These are phyloP conservation scores for Poliocrania exsul DNA, from an alignment of 2,797 vertebrate genomes.

Conservation along the genomic window DNA sequence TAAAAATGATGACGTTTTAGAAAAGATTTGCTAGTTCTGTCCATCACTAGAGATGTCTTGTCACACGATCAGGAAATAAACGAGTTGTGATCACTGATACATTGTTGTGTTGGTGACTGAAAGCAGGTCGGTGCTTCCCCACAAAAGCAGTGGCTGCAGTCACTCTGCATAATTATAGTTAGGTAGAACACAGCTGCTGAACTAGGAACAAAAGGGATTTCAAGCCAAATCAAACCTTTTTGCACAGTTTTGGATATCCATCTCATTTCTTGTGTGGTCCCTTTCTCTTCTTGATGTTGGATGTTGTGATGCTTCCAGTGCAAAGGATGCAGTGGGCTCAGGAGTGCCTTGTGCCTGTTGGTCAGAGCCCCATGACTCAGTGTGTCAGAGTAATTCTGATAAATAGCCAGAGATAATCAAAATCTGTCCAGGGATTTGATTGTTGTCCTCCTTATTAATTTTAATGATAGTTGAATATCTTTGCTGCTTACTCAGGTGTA, in stretches of 20 bases:
- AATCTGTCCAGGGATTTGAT: background rate
- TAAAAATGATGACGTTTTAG: background rate
- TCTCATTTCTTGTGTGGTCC: background rate
- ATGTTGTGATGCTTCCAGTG: background rate
- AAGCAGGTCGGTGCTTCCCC: background rate
- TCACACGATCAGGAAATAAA: background rate
- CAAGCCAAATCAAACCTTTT: background rate
- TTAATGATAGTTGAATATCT: constrained; percentile 33
- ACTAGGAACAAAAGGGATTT: background rate
- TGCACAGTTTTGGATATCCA: background rate
- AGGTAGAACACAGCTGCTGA: background rate
- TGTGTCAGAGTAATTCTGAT: background rate
- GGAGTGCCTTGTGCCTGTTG: accelerated
- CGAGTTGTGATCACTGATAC: background rate
- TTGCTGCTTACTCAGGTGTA: background rate
- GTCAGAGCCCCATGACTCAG: background rate
- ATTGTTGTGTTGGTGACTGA: background rate
- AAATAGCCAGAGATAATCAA: constrained; percentile 35
- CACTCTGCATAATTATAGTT: background rate
- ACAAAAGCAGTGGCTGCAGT: background rate
- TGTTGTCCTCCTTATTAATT: constrained; percentile 39
- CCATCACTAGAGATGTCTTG: background rate
- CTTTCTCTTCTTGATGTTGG: background rate
- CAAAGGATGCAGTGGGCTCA: accelerated
- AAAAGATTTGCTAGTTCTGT: background rate